Base-by-base conservation (phyloP, 2,888 invertebrate species). In the Clitarchus hookeri region DNA sequence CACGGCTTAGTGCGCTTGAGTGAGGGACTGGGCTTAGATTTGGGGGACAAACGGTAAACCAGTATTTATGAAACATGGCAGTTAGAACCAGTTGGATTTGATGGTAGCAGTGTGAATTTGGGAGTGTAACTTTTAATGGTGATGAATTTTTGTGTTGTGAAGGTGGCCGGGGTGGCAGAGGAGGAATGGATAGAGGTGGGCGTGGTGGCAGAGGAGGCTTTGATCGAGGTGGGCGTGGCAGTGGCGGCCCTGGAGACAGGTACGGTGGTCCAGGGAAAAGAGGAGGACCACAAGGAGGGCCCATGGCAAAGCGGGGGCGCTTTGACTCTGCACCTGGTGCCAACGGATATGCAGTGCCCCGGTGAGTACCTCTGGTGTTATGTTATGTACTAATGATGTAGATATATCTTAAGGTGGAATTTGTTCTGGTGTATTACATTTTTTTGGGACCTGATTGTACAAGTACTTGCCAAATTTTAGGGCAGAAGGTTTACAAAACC, bases 271-370 rank as follows among this genome's bases (percentile, higher is more conserved):
- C 85, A 53, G 82, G 48, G 27, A 85, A 86, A 77, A 84, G 87
- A 53, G 87, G 87, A n/a, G 84, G 85, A 16, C 85, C 85, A 44
- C 87, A 87, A 48, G 87, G 88, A n/a, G 87, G 86, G 11, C 87
- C 87, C 16, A 85, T 86, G 85, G 87, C 87, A 83, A 88, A 88
- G 84, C 83, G 88, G 19, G 88, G 88, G 19, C 86, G 88, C 26
- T 88, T 86, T 85, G 87, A 87, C 80, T 80, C 84, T 12, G 85
- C 84, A 11, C 84, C 54, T 27, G 87, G 87, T 48, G 83, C 87
- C 25, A 87, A 87, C 44, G 87, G 87, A 8, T 87, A 87, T 44
- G 53, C 87, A 26, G n/a, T 85, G 19, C 83, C 86, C 27, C 85
- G 87, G 87, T 87, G 27, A 85, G 84, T 25, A n/a, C n/a, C 78